Conservation (phyloP, 2,797 vertebrate genomes). For the Phyllotis vaccarum region DNA sequence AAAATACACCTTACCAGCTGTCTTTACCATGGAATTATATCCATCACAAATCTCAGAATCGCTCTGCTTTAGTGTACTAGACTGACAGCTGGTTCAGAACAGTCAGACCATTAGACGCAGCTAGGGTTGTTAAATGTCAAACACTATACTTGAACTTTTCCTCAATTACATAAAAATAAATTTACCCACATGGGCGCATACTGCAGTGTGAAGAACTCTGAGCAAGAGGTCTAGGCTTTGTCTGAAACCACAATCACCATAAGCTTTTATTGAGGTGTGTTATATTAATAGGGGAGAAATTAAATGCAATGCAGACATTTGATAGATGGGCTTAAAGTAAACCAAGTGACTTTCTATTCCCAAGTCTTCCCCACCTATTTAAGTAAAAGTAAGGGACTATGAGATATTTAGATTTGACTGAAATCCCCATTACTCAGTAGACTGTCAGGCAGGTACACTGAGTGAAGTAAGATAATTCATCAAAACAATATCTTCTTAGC, state of each 20-base stretch:
- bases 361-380: background rate
- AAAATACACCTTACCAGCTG: background rate
- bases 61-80: background rate
- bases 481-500: background rate
- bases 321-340: background rate
- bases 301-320: background rate
- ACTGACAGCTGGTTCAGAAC: background rate
- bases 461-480: background rate
- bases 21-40: background rate
- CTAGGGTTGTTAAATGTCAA: conserved; percentile 22
- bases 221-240: background rate
- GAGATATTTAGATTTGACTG: background rate
- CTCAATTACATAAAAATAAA: conserved; percentile 40
- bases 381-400: background rate
- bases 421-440: conserved; percentile 6
- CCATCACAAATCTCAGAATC: background rate
- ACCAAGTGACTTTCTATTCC: background rate
- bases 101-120: background rate
- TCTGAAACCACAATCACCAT: background rate
- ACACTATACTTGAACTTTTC: conserved; percentile 47
- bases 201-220: background rate
- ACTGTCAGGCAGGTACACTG: background rate
- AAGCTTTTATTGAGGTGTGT: background rate
- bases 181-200: background rate
- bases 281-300: background rate